Evolutionary conservation across 2,888 invertebrate species (phyloP), one percentile per base, ranked within the genome.

Genomic region (Bhutanitis thaidina): DNA sequence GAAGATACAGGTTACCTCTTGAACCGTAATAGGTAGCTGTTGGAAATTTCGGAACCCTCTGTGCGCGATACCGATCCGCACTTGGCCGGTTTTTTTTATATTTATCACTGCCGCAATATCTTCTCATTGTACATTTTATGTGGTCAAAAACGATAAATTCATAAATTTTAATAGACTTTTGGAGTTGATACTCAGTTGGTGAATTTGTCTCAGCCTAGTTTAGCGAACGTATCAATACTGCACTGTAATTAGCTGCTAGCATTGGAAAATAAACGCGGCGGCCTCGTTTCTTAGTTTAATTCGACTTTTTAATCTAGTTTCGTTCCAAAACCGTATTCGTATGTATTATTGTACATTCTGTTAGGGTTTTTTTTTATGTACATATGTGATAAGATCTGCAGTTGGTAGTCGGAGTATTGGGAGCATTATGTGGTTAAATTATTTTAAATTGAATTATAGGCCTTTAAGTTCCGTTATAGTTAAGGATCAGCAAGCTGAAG

Each of bases 241-340:
- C 62, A 70, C 49, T 68, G 66, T 64, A 68, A 60, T 56, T 54
- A 55, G 60, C 60, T 62, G 60, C 60, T 62, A 67, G 62, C 64
- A 74, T 69, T 77, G 79, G 79, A 77, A 74, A 74, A 77, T 72
- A 69, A 74, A 73, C 60, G 67, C 57, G 53, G 57, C 74, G 83
- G 77, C 82, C 80, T 77, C 69, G 77, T 77, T 81, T 76, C 79
- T 75, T 75, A 76, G 74, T 76, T 65, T 74, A 61, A 69, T 69
- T 56, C 60, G 66, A 66, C 54, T 67, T 74, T 75, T 74, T 74
- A 69, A 66, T 66, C 62, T 56, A 54, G 58, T 41, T 58, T 20
- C 44, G 44, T 16, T 46, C 52, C 37, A 46, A 47, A 38, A 52
- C 37, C 25, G 43, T 32, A 43, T 34, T 37, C 38, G 34, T 7